Evolutionary conservation across 1,140 invertebrate genomes (phyloP), one percentile per base, ranked within the genome.

Genomic region (Lasioglossum albipes): DNA sequence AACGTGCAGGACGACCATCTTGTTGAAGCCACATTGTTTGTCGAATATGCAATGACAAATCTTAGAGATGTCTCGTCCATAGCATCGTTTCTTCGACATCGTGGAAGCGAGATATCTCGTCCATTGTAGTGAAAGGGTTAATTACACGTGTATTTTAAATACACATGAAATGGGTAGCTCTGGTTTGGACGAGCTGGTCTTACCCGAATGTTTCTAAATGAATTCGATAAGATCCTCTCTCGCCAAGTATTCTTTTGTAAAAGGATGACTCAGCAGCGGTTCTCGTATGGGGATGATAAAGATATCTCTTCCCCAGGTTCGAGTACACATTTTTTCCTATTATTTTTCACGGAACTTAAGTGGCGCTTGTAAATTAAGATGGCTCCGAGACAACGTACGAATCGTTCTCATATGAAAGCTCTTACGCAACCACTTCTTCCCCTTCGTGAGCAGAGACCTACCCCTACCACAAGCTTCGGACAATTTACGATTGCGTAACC

Each of bases 161-260:
- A 27, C 27, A 1, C 27, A n/a, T n/a, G n/a, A n/a, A n/a, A n/a
- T n/a, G n/a, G n/a, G n/a, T n/a, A n/a, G n/a, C n/a, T n/a, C n/a
- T n/a, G n/a, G n/a, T n/a, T n/a, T n/a, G n/a, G n/a, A n/a, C n/a
- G n/a, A n/a, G n/a, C n/a, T n/a, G n/a, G n/a, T n/a, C n/a, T n/a
- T n/a, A n/a, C n/a, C n/a, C 12, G 45, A 54, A 36, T n/a, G 65
- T 76, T 49, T 57, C 45, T 68, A 76, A 69, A 69, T 76, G 69
- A 76, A 69, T 45, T 70, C 66, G 66, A 70, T 70, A 70, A 62
- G 69, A 70, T 77, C 67, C 22, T 16, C 27, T 9, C 3, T 36
- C 36, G n/a, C 52, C 52, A 76, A 54, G 36, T 59, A 59, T 59
- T 57, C 54, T 22, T 22, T 36, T 27, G 10, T 18, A 69, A 69